Base-by-base conservation (phyloP, 2,888 invertebrate genomes). In the Spisula solida region DNA sequence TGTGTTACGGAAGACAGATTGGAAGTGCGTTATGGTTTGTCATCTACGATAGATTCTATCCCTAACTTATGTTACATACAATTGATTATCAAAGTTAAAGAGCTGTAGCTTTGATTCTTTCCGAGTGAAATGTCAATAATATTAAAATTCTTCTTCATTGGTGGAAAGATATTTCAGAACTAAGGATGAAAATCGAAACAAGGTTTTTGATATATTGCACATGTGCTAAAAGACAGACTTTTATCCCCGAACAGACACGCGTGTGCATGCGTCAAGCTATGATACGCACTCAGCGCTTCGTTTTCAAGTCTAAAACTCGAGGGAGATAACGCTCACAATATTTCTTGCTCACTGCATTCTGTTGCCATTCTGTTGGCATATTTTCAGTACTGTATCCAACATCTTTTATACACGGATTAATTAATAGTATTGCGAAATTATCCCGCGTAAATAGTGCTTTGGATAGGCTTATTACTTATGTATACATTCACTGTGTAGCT, bases 301-400 rank as follows among this genome's bases (percentile, higher is more conserved):
- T 25, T 34, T 18, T 18, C 31, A 75, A 34, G 60, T n/a, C 75
- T 75, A 2, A 75, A 25, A 75, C 14, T 34, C 75, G 31, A 34
- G 29, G 34, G 75, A 31, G 29, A 75, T 34, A 75, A 75, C 75
- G 75, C 75, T 75, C 75, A 75, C 34, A 18, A 75, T 31, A 31
- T 75, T 75, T 18, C 75, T 75, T 75, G 75, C 75, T 75, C 75
- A 75, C 75, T 12, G 34, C 75, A 75, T 75, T 75, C 75, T 75
- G 2, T 41, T 41, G 41, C 41, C 41, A 41, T 41, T 5, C 8
- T 75, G 60, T 75, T 34, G 31, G 34, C 34, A 75, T 75, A 34
- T 34, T 31, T 70, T 31, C n/a, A 31, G 70, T n/a, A 75, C n/a
- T 25, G 18, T 18, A 75, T 34, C 34, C n/a, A 34, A 34, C 75